These are phyloP conservation scores for Merluccius polli DNA, from an alignment of 2,797 vertebrate species.

Conservation along the genomic window DNA sequence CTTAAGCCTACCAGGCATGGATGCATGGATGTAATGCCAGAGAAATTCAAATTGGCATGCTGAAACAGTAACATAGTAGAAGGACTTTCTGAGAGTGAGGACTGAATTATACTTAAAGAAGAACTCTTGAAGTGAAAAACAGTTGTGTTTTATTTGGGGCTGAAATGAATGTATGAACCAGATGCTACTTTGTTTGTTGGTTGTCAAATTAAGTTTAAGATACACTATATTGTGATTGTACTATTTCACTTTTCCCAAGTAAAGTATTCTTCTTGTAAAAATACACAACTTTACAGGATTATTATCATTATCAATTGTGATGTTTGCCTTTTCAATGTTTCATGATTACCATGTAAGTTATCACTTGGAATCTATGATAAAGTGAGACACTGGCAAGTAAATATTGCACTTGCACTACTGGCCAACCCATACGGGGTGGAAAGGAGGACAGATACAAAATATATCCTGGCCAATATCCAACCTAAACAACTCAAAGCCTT, in stretches of 20 bases:
- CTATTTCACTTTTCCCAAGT: not conserved
- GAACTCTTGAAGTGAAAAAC: too few species aligned
- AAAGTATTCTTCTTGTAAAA: not conserved
- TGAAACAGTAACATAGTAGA: not conserved
- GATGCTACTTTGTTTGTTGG: not conserved
- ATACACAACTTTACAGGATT: not conserved
- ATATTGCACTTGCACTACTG: slow-evolving; percentile 34
- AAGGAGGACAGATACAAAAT: slow-evolving; percentile 42
- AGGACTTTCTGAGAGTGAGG: not conserved
- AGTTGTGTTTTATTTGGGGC: too few species aligned
- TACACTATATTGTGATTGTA: not conserved
- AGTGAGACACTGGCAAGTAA: slow-evolving; percentile 35
- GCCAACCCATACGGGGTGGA: slow-evolving; percentile 46
- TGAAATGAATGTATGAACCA: not conserved
- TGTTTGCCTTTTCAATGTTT: not conserved
- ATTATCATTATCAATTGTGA: not conserved
- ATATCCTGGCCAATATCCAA: slow-evolving; percentile 56
- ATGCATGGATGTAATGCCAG: not conserved
- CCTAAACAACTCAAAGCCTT: slow-evolving; percentile 53
- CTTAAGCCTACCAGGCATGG: not conserved
- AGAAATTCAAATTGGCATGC: not conserved
- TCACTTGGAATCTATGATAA: slow-evolving; percentile 25
- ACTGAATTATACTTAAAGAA: not conserved
- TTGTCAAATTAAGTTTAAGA: not conserved
- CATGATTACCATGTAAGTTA: not conserved